Percentiles rank a stretch among this genome's conserved stretches.
phyloP scores from a whole-genome alignment of 2,113 vertebrate species.

The Nansenia antarctica region DNA sequence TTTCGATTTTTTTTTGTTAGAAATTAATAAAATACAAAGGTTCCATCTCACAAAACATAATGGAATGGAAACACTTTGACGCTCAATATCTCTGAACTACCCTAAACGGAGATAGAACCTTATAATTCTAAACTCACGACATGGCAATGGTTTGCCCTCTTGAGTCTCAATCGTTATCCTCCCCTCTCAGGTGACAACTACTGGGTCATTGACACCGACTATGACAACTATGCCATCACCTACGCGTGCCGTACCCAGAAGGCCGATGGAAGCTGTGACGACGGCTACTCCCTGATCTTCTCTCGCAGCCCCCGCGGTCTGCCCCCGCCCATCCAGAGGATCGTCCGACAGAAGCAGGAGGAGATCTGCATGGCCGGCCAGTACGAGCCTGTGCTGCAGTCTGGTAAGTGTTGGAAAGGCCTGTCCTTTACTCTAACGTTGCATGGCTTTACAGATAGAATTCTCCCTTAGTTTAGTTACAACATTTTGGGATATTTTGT shows the following conservation, averaged over 20 bases:
- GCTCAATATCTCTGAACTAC: no score
- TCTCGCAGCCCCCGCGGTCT: conserved; percentile 88
- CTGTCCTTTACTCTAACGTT: no score
- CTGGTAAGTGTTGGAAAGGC: conserved; percentile 48
- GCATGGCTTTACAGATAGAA: no score
- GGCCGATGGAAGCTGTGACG: conserved; percentile 85
- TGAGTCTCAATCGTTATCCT: not conserved
- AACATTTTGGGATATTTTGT: no score
- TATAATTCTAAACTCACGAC: no score
- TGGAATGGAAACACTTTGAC: no score
- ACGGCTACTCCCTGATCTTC: conserved; percentile 88
- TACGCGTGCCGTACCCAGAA: conserved; percentile 88
- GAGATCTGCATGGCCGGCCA: conserved; percentile 89
- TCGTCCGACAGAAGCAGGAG: conserved; percentile 86
- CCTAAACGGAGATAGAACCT: no score
- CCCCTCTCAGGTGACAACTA: conserved; percentile 84
- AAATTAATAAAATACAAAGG: no score
- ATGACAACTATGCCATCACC: conserved; percentile 90
- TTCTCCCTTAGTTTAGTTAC: no score
- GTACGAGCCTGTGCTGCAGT: conserved; percentile 89
- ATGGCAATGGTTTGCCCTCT: not conserved
- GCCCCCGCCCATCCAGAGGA: conserved; percentile 82
- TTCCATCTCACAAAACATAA: no score
- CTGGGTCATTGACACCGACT: conserved; percentile 94
- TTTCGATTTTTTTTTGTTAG: no score